Conservation (phyloP, 2,888 invertebrate species). For the Fragum sueziense region DNA sequence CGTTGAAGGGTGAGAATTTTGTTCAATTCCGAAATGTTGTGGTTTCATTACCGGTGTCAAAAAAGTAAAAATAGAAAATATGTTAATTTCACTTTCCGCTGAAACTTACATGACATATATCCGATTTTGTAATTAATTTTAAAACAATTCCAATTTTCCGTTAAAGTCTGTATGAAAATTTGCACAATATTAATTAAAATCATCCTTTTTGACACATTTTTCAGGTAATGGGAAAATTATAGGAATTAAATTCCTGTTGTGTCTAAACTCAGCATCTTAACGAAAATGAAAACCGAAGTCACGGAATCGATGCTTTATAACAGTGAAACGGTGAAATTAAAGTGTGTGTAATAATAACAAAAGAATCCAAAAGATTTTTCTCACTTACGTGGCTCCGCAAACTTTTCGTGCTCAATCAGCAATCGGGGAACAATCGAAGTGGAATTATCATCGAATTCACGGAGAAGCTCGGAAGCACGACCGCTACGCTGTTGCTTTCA, state of each 20-base stretch:
- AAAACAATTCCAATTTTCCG: neutral
- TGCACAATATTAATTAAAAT: too few relatives aligned
- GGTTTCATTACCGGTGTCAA: conserved; percentile 14
- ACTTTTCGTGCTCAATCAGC: conserved; percentile 54
- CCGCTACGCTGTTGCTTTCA: conserved; percentile 41
- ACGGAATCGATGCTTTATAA: conserved; percentile 3
- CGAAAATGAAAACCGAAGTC: conserved; percentile 10
- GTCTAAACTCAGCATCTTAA: neutral
- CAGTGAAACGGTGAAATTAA: conserved; percentile 8
- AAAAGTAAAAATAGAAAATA: neutral
- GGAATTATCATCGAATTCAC: conserved; percentile 20
- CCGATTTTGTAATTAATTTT: neutral
- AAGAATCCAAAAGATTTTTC: conserved; percentile 8
- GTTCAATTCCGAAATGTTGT: conserved; percentile 17
- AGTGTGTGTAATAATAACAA: conserved; percentile 11
- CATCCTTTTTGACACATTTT: neutral
- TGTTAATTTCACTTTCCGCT: neutral
- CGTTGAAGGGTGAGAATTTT: conserved; percentile 17
- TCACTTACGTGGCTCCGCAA: conserved; percentile 21
- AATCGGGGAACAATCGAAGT: conserved; percentile 17
- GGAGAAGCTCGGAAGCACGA: conserved; percentile 21
- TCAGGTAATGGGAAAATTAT: neutral
- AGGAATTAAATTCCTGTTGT: neutral
- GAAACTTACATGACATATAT: neutral
- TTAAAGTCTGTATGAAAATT: neutral